These are phyloP conservation scores for Griposia aprilina DNA, from an alignment of 2,888 invertebrate genomes.

Conservation along the genomic window DNA sequence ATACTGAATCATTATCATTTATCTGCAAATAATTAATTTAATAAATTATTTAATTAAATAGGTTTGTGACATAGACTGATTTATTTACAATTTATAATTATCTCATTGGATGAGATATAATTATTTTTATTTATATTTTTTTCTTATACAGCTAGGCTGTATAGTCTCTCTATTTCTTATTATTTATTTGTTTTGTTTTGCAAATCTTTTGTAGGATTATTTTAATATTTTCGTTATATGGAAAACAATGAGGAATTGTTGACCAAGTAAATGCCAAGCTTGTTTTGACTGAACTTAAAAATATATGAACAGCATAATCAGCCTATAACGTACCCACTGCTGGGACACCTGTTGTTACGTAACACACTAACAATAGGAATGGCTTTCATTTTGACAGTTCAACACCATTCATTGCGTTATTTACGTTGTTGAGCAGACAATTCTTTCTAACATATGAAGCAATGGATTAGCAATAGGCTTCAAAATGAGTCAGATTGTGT, in stretches of 20 bases:
- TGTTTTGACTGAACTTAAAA: background rate
- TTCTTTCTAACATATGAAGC: no score
- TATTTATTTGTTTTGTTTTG: constrained; percentile 28
- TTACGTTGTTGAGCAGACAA: no score
- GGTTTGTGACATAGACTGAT: constrained; percentile 62
- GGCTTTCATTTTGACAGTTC: no score
- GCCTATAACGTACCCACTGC: background rate
- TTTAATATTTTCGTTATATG: constrained; percentile 54
- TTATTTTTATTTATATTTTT: constrained; percentile 55
- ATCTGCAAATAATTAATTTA: constrained; percentile 57
- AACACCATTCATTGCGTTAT: no score
- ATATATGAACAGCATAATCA: background rate
- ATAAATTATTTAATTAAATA: constrained; percentile 62
- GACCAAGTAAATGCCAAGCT: background rate
- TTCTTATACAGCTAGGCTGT: constrained; percentile 65
- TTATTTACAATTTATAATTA: constrained; percentile 62
- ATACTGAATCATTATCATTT: constrained; percentile 57
- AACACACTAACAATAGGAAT: no score
- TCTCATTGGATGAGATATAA: constrained; percentile 73
- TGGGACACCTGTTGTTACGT: no score
- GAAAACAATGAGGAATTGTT: background rate
- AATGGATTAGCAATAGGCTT: no score
- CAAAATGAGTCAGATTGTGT: no score
- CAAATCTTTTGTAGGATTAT: constrained; percentile 40
- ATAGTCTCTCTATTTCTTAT: constrained; percentile 47